Evolutionary conservation across 2,888 invertebrate species (phyloP).

Genomic region (Noctua janthina): DNA sequence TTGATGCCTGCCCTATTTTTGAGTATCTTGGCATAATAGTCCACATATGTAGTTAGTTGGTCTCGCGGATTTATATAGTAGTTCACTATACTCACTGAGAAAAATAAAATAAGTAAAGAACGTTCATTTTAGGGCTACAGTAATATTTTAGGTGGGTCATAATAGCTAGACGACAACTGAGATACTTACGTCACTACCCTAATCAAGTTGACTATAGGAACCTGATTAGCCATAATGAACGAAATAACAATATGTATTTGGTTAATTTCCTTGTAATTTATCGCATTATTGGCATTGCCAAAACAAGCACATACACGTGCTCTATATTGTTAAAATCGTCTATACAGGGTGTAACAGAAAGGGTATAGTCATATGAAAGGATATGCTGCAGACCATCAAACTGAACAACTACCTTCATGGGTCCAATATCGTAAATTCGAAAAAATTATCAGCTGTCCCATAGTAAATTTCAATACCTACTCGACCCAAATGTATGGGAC

Average conservation of each 20-base stretch:
- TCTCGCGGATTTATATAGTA: background rate
- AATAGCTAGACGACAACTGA: background rate
- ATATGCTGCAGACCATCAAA: too few relatives aligned
- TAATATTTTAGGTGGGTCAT: conserved; percentile 51
- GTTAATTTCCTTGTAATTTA: conserved; percentile 58
- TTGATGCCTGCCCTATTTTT: too few relatives aligned
- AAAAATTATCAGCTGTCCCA: too few relatives aligned
- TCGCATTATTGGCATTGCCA: conserved; percentile 9
- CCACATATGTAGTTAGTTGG: too few relatives aligned
- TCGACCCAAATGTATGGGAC: too few relatives aligned
- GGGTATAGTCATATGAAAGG: too few relatives aligned
- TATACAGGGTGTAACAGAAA: too few relatives aligned
- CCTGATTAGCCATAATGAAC: conserved; percentile 10
- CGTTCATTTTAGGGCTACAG: background rate
- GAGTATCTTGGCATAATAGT: too few relatives aligned
- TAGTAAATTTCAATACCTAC: too few relatives aligned
- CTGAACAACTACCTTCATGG: too few relatives aligned
- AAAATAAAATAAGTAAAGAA: too few relatives aligned
- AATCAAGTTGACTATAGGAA: conserved; percentile 7
- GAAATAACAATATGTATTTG: conserved; percentile 37
- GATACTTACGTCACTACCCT: conserved; percentile 18
- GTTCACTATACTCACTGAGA: background rate
- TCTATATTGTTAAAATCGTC: conserved; percentile 1
- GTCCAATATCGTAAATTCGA: too few relatives aligned
- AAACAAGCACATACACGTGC: background rate